Evolutionary conservation across 2,888 invertebrate species (phyloP).

Genomic region (Acleris laterana): DNA sequence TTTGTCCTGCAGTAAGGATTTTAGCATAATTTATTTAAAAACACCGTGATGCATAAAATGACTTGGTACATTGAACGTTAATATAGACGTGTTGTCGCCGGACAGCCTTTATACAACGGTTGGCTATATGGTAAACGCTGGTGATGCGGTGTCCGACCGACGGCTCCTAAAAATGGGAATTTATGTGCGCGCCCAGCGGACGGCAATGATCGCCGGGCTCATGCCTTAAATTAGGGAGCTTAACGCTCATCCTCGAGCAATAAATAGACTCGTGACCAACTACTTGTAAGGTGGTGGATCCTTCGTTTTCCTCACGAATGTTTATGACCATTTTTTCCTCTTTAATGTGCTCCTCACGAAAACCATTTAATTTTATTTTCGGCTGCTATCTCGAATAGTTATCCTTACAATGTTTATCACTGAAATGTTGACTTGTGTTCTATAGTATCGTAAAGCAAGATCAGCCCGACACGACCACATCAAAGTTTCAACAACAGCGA

Average conservation of each 20-base stretch:
- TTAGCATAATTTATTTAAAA: too few relatives aligned
- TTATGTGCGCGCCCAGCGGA: constrained; percentile 73
- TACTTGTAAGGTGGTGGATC: constrained; percentile 45
- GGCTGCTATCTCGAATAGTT: constrained; percentile 7
- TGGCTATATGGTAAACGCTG: constrained; percentile 68
- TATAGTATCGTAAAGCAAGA: constrained; percentile 37
- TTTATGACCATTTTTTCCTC: constrained; percentile 62
- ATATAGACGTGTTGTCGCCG: background rate
- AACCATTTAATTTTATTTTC: constrained; percentile 39
- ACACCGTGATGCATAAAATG: too few relatives aligned
- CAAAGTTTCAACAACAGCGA: constrained; percentile 52
- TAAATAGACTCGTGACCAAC: constrained; percentile 74
- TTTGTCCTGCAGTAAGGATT: too few relatives aligned
- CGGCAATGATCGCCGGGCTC: constrained; percentile 79
- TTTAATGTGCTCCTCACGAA: constrained; percentile 51
- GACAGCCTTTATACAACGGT: constrained; percentile 51
- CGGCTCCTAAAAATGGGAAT: constrained; percentile 80
- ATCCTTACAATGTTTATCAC: constrained; percentile 27
- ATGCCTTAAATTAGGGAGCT: constrained; percentile 81
- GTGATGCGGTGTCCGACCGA: constrained; percentile 61
- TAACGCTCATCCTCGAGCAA: constrained; percentile 77
- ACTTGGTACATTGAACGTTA: background rate
- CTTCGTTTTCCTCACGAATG: constrained; percentile 52
- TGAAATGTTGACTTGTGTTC: constrained; percentile 25
- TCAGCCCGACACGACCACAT: constrained; percentile 42